Base-by-base conservation (phyloP, 2,797 vertebrate species). In the Martes flavigula region DNA sequence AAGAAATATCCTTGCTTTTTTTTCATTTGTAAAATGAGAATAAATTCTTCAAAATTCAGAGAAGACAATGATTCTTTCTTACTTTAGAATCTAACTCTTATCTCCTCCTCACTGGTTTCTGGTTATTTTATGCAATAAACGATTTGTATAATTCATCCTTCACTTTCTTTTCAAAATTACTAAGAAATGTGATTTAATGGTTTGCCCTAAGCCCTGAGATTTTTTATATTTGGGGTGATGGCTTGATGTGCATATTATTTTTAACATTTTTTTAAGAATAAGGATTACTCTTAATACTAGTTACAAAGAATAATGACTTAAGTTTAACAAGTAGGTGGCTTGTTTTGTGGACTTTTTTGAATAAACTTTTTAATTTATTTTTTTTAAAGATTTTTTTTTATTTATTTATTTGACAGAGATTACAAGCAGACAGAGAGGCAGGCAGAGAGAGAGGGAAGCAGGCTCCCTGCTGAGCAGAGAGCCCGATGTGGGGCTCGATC, bases 131-230 rank as follows among this genome's bases (percentile, higher is more conserved):
- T 87, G 5, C 93, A 94, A 30, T 96, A 60, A 85, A 20, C 35
- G 23, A 72, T 82, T 90, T 87, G 30, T 92, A 14, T 75, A 62
- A 68, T 92, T 90, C 60, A 38, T 64, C 87, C 38, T 86, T 94
- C 62, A 38, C 40, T 95, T 84, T 73, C 73, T 87, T 84, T 88
- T 87, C 78, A 82, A 77, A 94, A 88, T 46, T 95, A 54, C 20
- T 78, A 58, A 88, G 54, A 85, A 94, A 75, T 30, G 5, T 94
- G 46, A 93, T 93, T 91, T 81, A 64, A 13, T 88, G 18, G 32
- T 90, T 96, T 86, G 25, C 23, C 35, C 21, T 81, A 62, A 96
- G 66, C 8, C 46, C 68, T 84, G 35, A 96, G 43, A 73, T n/a
- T 11, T 75, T 95, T 60, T 66, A 51, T 92, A 78, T 78, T 90